Percentiles rank a stretch among this genome's conserved stretches.
These are phyloP conservation scores for Hemistola chrysoprasaria DNA, from an alignment of 2,888 invertebrate genomes.

Conservation along the genomic window DNA sequence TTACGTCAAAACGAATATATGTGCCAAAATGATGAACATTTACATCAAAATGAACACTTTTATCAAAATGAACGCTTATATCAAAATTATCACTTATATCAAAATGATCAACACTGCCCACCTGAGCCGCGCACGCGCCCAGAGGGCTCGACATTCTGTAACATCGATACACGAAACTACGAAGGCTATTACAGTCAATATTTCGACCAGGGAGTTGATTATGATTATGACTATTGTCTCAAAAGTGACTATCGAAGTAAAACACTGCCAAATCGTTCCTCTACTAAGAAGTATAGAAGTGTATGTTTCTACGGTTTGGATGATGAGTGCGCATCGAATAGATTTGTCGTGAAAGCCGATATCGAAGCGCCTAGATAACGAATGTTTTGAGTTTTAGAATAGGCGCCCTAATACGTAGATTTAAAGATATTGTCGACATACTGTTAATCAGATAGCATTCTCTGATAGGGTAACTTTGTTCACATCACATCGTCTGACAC, in stretches of 20 bases:
- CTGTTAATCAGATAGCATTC: too few relatives aligned
- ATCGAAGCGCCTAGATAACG: conserved; percentile 70
- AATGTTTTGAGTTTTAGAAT: conserved; percentile 35
- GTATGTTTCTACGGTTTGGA: conserved; percentile 65
- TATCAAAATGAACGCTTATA: too few relatives aligned
- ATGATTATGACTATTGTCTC: conserved; percentile 59
- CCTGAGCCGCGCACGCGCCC: conserved; percentile 40
- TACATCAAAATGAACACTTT: too few relatives aligned
- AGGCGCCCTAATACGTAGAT: too few relatives aligned
- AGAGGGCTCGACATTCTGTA: conserved; percentile 58
- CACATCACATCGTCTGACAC: too few relatives aligned
- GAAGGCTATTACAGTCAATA: conserved; percentile 69
- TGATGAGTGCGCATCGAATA: conserved; percentile 46
- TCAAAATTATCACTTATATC: too few relatives aligned
- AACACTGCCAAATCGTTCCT: conserved; percentile 68
- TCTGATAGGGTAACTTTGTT: too few relatives aligned
- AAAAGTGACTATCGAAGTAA: conserved; percentile 67
- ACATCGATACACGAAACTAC: conserved; percentile 56
- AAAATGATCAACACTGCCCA: too few relatives aligned
- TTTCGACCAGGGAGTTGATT: conserved; percentile 61
- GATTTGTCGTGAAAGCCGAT: conserved; percentile 63
- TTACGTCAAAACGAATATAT: too few relatives aligned
- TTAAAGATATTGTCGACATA: too few relatives aligned
- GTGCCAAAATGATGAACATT: too few relatives aligned
- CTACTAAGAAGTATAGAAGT: conserved; percentile 54